These are phyloP conservation scores for Phaedon cochleariae DNA, from an alignment of 2,888 invertebrate genomes.

Conservation along the genomic window DNA sequence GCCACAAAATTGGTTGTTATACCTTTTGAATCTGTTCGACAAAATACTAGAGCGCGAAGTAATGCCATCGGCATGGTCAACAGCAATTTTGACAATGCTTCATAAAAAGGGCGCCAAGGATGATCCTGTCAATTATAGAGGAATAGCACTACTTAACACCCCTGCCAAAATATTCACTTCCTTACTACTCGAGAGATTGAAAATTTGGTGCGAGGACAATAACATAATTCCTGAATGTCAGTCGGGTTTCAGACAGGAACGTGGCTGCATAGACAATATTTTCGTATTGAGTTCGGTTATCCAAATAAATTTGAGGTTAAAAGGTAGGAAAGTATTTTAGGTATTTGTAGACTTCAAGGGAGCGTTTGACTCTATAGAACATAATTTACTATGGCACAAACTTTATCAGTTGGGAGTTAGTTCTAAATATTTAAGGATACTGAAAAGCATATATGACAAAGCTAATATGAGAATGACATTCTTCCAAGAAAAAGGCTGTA, in stretches of 20 bases:
- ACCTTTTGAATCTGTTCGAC: too few species aligned
- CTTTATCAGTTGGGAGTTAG: too few species aligned
- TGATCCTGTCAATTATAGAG: neutral
- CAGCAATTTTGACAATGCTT: too few species aligned
- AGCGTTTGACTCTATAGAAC: neutral
- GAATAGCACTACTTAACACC: neutral
- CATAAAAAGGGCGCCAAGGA: too few species aligned
- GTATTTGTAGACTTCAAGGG: too few species aligned
- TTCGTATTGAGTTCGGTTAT: too few species aligned
- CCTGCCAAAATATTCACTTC: too few species aligned
- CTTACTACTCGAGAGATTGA: too few species aligned
- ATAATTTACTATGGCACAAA: neutral
- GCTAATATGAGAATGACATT: neutral
- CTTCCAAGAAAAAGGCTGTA: too few species aligned
- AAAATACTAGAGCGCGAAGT: neutral
- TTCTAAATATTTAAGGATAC: neutral
- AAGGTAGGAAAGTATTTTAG: neutral
- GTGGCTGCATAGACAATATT: too few species aligned
- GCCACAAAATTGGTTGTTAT: too few species aligned
- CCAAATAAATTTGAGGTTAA: neutral
- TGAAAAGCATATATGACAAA: neutral
- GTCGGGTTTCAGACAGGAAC: neutral
- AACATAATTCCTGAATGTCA: neutral
- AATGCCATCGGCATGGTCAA: conserved; percentile 3
- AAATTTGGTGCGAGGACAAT: too few species aligned